Percentiles rank a stretch among this genome's conserved stretches.
phyloP scores from a whole-genome alignment of 2,888 invertebrate genomes.

The Idaea aversata region DNA sequence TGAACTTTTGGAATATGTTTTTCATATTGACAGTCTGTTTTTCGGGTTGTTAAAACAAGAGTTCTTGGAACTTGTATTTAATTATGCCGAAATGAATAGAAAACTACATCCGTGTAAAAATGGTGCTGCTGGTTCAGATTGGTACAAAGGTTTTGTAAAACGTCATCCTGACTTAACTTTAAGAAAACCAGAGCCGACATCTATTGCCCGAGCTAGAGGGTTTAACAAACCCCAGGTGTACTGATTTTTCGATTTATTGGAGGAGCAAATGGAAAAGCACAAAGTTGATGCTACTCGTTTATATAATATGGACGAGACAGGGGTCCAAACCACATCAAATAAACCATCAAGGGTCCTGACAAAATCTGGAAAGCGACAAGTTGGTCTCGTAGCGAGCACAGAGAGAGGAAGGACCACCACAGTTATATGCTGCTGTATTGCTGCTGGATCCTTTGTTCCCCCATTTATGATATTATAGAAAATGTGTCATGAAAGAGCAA shows the following conservation, averaged over 20 bases:
- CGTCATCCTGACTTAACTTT: conserved; percentile 6
- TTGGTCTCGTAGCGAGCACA: conserved; percentile 20
- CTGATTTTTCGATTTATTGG: conserved; percentile 16
- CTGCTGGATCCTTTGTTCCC: conserved; percentile 34
- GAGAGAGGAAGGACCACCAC: conserved; percentile 29
- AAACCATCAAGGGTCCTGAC: conserved; percentile 28
- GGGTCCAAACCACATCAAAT: conserved; percentile 15
- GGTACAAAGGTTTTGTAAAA: conserved; percentile 8
- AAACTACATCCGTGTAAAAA: conserved; percentile 7
- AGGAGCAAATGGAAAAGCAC: too few species aligned
- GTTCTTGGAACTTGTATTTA: too few species aligned
- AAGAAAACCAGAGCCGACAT: conserved; percentile 21
- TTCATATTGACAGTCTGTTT: too few species aligned
- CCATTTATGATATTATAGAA: conserved; percentile 28
- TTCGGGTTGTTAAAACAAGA: too few species aligned
- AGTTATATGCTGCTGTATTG: conserved; percentile 26
- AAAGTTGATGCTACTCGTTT: too few species aligned
- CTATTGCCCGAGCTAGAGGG: conserved; percentile 19
- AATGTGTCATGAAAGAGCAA: too few species aligned
- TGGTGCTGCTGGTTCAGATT: conserved; percentile 8
- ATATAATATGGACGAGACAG: conserved; percentile 23
- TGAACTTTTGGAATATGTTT: too few species aligned
- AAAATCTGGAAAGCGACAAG: conserved; percentile 28
- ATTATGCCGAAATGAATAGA: too few species aligned
- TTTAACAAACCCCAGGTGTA: conserved; percentile 20